phyloP scores from a whole-genome alignment of 2,888 invertebrate genomes.

The Limnephilus auricula region DNA sequence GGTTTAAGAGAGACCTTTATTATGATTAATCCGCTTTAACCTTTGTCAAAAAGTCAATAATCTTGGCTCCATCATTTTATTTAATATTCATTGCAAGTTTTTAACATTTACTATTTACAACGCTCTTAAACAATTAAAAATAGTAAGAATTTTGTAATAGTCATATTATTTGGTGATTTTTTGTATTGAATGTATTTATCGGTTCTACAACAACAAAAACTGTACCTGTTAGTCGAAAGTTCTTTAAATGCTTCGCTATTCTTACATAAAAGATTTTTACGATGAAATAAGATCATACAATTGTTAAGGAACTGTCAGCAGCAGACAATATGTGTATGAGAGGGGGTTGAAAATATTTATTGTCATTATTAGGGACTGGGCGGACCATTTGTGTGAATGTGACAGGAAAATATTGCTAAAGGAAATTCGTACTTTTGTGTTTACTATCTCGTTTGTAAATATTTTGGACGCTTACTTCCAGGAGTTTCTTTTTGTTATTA shows the following conservation, averaged over 20 bases:
- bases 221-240: not conserved
- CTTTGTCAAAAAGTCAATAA: not conserved
- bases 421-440: constrained; percentile 3
- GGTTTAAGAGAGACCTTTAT: not conserved
- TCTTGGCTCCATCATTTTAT: not conserved
- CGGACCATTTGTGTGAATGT: constrained; percentile 39
- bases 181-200: not conserved
- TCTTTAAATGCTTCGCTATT: not conserved
- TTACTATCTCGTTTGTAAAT: not conserved
- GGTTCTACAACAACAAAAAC: not conserved
- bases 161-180: not conserved
- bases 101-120: not conserved
- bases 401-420: constrained; percentile 49
- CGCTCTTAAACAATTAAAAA: not conserved
- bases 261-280: constrained; percentile 30
- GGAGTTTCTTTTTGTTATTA: not conserved
- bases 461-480: not conserved
- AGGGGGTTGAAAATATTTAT: constrained; percentile 52
- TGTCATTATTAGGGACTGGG: constrained; percentile 56
- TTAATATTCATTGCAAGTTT: not conserved
- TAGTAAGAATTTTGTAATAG: not conserved
- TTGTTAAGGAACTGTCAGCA: constrained; percentile 50
- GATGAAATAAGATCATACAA: constrained; percentile 26
- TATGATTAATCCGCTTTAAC: not conserved
- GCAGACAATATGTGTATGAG: constrained; percentile 42